Base-by-base conservation (phyloP, 2,113 vertebrate genomes). In the Sciurus niger region DNA sequence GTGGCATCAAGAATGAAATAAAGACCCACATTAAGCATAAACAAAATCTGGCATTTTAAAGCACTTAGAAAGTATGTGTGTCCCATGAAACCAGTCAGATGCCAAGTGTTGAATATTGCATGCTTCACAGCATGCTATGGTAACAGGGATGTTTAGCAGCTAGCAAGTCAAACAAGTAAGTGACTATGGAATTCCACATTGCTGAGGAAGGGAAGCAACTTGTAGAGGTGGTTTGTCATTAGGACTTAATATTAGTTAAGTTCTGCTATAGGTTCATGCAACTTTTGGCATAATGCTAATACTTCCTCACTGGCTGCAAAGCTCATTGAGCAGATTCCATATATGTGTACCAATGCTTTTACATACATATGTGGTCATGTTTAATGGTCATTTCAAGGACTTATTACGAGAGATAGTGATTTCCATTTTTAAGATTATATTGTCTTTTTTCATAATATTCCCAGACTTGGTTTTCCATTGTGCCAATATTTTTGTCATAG, bases 191-290 rank as follows among this genome's bases (percentile, higher is more conserved):
- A 90, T 95, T 96, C 77, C 79, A 2, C 72, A 93, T 2, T 3
- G 0, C 3, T 8, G 55, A 53, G 72, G 85, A 93, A 68, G 78
- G n/a, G 53, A 0, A 88, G 8, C 4, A 2, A 18, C 18, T 84
- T n/a, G 0, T 32, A n/a, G 32, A 10, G 0, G 17, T 73, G 1
- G 8, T 24, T 77, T 80, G 46, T 63, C 22, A 97, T 95, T 98
- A 96, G 89, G 84, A 97, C 94, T 97, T 92, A 96, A 77, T 72
- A 65, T 78, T 94, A 80, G 32, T 89, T 96, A 95, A 86, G 3
- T 25, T 96, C 95, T 98, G 84, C 30, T 87, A 78, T 83, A 84
- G 93, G 97, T 97, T 93, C 97, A 53, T 90, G 68, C 79, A 96
- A 53, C 95, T 96, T 97, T 25, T 60, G 72, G 0, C 4, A 12